A percentile compares a stretch with the other conserved stretches of the same genome.
These are phyloP conservation scores for Stomatorhinus walkeri DNA, from an alignment of 2,797 vertebrate genomes.

Conservation along the genomic window DNA sequence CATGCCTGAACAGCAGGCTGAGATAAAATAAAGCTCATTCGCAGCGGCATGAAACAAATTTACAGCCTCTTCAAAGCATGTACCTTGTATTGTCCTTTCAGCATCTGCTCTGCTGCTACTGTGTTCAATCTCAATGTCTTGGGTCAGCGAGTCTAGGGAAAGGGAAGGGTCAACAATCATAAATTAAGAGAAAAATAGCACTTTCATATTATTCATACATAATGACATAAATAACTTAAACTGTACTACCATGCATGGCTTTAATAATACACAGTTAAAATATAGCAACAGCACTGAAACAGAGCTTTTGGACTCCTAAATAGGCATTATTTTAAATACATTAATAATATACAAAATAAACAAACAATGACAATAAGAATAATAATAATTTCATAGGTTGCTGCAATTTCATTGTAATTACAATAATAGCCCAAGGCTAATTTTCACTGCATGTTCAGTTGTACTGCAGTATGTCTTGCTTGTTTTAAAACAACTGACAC, in stretches of 20 bases:
- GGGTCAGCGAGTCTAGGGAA: constrained; percentile 85
- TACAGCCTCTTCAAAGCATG: constrained; percentile 89
- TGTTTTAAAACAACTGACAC: not conserved
- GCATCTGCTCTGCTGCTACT: constrained; percentile 78
- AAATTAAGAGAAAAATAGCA: constrained; percentile 29
- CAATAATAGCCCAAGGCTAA: not conserved
- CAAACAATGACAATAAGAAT: not conserved
- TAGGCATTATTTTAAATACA: not conserved
- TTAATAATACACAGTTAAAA: not conserved
- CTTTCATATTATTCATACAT: not conserved
- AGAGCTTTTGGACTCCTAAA: not conserved
- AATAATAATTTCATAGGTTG: not conserved
- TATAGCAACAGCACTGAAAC: not conserved
- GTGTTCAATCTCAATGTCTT: constrained; percentile 87
- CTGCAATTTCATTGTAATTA: not conserved
- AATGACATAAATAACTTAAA: not conserved
- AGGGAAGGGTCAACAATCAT: constrained; percentile 65
- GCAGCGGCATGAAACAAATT: constrained; percentile 80
- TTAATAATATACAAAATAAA: not conserved
- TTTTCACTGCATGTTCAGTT: not conserved
- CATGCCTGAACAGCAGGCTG: constrained; percentile 94
- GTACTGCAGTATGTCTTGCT: not conserved
- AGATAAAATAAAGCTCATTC: constrained; percentile 88
- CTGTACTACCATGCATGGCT: not conserved
- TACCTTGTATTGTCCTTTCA: constrained; percentile 95